phyloP scores from a whole-genome alignment of 2,113 vertebrate genomes.

The Gymnogyps californianus region DNA sequence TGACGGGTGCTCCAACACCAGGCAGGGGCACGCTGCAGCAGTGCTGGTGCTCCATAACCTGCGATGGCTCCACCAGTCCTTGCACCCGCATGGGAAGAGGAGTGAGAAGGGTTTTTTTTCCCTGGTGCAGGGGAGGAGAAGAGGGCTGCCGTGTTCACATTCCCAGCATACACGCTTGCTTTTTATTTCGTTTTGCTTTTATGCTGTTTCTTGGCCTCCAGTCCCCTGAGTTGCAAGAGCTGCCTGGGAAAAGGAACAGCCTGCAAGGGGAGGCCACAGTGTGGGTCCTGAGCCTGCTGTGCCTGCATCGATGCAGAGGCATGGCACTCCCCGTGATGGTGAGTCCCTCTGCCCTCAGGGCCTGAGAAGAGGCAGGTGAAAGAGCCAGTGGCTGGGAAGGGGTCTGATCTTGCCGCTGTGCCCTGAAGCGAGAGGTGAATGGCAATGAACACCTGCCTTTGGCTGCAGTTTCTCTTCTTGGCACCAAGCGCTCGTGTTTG shows the following conservation, averaged over 20 bases:
- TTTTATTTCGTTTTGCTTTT: neutral
- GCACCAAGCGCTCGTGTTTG: neutral
- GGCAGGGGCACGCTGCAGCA: neutral
- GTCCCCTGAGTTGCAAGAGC: neutral
- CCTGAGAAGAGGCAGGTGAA: slow-evolving; percentile 44
- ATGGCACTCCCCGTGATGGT: neutral
- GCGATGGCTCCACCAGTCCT: rapidly evolving
- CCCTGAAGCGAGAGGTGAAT: slow-evolving; percentile 16
- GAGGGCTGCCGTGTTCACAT: neutral
- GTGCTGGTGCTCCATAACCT: rapidly evolving
- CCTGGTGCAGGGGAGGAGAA: neutral
- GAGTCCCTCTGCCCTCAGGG: neutral
- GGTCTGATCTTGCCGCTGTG: slow-evolving; percentile 62
- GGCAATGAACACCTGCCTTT: slow-evolving; percentile 66
- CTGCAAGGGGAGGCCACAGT: rapidly evolving
- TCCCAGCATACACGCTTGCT: rapidly evolving
- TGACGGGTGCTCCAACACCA: neutral
- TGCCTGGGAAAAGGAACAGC: neutral
- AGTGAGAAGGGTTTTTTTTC: neutral
- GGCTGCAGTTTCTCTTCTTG: slow-evolving; percentile 47
- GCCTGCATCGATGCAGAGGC: rapidly evolving
- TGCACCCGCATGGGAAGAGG: rapidly evolving
- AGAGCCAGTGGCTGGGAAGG: slow-evolving; percentile 53
- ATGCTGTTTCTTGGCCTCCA: neutral
- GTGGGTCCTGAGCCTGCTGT: neutral